These are phyloP conservation scores for Monomorium pharaonis DNA, from an alignment of 1,140 invertebrate species.

Conservation along the genomic window DNA sequence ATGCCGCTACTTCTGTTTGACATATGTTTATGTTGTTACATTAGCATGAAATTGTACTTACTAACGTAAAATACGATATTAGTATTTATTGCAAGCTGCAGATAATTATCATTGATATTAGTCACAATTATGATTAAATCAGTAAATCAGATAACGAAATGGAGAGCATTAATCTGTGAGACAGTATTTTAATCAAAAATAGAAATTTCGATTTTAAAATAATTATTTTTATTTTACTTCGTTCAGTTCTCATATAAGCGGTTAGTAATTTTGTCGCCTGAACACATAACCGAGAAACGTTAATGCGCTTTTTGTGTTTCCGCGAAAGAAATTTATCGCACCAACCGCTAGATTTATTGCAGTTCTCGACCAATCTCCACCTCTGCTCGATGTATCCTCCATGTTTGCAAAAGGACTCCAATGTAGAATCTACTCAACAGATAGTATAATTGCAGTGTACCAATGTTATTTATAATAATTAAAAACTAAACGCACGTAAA, in stretches of 20 bases:
- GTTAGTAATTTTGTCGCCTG: slow-evolving; percentile 50
- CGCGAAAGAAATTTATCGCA: slow-evolving; percentile 71
- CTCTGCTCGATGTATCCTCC: neutral
- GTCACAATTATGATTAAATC: neutral
- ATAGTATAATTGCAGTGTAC: neutral
- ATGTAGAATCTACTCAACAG: neutral
- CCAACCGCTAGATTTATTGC: slow-evolving; percentile 68
- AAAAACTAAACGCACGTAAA: no score
- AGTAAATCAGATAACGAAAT: neutral
- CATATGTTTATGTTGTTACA: neutral
- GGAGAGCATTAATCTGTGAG: neutral
- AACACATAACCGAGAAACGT: slow-evolving; percentile 51
- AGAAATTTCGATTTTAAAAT: neutral
- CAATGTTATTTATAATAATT: no score
- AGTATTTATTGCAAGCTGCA: neutral
- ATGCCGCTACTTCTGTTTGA: neutral
- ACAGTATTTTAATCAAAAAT: neutral
- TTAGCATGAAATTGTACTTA: neutral
- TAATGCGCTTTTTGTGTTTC: slow-evolving; percentile 75
- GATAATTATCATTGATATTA: neutral
- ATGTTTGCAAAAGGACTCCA: slow-evolving; percentile 4
- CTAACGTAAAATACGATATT: neutral
- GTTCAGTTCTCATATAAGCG: slow-evolving; percentile 40
- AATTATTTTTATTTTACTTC: neutral
- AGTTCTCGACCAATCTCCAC: slow-evolving; percentile 1